phyloP scores from a whole-genome alignment of 1,140 invertebrate genomes.

The Macrosteles quadrilineatus region DNA sequence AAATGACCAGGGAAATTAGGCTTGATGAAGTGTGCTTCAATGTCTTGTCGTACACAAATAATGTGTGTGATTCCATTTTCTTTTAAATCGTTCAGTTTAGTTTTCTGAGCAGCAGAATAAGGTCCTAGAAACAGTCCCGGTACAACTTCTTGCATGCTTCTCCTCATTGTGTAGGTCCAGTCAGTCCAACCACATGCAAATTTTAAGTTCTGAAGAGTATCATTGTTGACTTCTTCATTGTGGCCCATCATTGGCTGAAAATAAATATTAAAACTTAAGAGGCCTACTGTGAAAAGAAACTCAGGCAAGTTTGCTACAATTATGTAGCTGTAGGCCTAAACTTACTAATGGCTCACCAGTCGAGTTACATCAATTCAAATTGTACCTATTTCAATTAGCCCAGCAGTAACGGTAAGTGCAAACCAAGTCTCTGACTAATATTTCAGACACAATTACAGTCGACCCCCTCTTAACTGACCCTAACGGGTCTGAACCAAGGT shows the following conservation, averaged over 20 bases:
- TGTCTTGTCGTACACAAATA: conserved; percentile 65
- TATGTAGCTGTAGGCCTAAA: too few relatives aligned
- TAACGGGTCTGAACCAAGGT: too few relatives aligned
- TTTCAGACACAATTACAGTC: too few relatives aligned
- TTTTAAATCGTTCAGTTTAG: conserved; percentile 55
- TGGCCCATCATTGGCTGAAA: neutral
- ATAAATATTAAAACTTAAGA: neutral
- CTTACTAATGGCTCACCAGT: too few relatives aligned
- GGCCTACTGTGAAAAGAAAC: too few relatives aligned
- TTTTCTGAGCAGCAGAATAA: conserved; percentile 59
- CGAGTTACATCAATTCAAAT: too few relatives aligned
- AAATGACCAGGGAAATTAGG: conserved; percentile 63
- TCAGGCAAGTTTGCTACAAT: too few relatives aligned
- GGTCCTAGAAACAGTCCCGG: conserved; percentile 69
- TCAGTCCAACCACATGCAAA: conserved; percentile 43
- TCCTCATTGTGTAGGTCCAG: conserved; percentile 66
- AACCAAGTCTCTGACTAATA: too few relatives aligned
- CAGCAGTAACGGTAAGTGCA: too few relatives aligned
- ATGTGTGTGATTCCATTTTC: conserved; percentile 68
- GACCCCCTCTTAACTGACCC: too few relatives aligned
- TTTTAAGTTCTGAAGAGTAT: neutral
- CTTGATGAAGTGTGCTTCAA: conserved; percentile 66
- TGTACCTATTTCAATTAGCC: too few relatives aligned
- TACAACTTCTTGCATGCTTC: conserved; percentile 71
- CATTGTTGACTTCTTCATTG: neutral